Conservation (phyloP, 1,140 invertebrate species). For the Zaprionus tsacasi region DNA sequence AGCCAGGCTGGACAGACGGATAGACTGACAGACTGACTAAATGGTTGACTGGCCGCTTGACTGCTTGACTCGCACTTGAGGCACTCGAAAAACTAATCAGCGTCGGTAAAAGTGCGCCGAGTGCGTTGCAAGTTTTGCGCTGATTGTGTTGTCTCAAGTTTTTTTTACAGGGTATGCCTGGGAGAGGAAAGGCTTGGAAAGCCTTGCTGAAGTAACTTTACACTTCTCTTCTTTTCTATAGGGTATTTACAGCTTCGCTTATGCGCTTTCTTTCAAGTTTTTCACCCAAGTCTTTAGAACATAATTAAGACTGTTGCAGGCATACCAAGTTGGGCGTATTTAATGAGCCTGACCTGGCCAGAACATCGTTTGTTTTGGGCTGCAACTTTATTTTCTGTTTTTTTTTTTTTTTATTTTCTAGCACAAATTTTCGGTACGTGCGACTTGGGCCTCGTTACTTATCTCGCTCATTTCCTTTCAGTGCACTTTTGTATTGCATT, state of each 20-base stretch:
- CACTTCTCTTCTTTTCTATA: neutral
- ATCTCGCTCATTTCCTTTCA: slow-evolving; percentile 82
- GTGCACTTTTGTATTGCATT: slow-evolving; percentile 81
- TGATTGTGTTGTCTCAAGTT: slow-evolving; percentile 26
- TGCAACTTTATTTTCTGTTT: slow-evolving; percentile 52
- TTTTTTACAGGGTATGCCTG: neutral
- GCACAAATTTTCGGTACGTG: slow-evolving; percentile 25
- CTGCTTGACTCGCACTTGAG: slow-evolving; percentile 67
- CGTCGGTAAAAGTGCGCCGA: slow-evolving; percentile 52
- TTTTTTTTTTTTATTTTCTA: neutral
- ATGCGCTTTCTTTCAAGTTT: slow-evolving; percentile 6
- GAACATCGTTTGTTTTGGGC: slow-evolving; percentile 54
- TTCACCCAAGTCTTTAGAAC: slow-evolving; percentile 64
- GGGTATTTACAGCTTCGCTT: neutral
- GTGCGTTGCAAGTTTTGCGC: slow-evolving; percentile 32
- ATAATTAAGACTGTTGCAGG: slow-evolving; percentile 79
- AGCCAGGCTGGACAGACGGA: slow-evolving; percentile 41
- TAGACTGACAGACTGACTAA: slow-evolving; percentile 32
- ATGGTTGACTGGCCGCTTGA: slow-evolving; percentile 57
- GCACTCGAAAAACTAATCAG: slow-evolving; percentile 81
- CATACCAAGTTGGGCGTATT: slow-evolving; percentile 66
- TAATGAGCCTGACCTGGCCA: slow-evolving; percentile 62
- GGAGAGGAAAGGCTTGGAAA: neutral
- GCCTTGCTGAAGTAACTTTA: neutral
- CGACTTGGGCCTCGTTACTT: slow-evolving; percentile 65